A percentile compares a stretch with the other conserved stretches of the same genome.
Conservation (phyloP, 1,140 invertebrate species). For the Elymnias hypermnestra region DNA sequence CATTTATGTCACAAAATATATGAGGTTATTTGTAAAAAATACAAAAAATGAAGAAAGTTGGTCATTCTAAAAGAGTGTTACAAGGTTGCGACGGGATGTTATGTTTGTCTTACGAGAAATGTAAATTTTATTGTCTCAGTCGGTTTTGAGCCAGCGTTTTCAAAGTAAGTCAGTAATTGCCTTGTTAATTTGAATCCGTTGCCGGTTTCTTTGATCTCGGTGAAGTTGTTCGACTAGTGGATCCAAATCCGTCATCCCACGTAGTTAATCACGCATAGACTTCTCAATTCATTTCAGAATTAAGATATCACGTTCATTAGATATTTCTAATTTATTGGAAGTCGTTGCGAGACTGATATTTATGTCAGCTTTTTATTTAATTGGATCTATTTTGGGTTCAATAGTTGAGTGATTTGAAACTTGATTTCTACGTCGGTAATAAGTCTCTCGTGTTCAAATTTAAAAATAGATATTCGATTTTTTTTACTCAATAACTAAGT, state of each 20-base stretch:
- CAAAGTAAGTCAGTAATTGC: slow-evolving; percentile 61
- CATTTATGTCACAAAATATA: too few relatives aligned
- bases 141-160: slow-evolving; percentile 41
- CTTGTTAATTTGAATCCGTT: slow-evolving; percentile 65
- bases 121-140: slow-evolving; percentile 47
- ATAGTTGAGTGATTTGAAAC: slow-evolving; percentile 27
- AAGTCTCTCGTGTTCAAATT: neutral
- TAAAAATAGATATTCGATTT: too few relatives aligned
- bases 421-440: slow-evolving; percentile 16
- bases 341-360: slow-evolving; percentile 34
- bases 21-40: too few relatives aligned
- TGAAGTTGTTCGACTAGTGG: slow-evolving; percentile 48
- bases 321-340: slow-evolving; percentile 58
- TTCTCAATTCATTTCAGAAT: slow-evolving; percentile 50
- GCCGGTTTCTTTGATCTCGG: slow-evolving; percentile 55
- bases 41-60: too few relatives aligned
- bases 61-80: slow-evolving; percentile 13
- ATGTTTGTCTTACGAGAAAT: slow-evolving; percentile 34
- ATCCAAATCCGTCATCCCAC: slow-evolving; percentile 46
- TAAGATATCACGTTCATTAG: slow-evolving; percentile 54
- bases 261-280: slow-evolving; percentile 35
- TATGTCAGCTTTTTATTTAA: slow-evolving; percentile 37
- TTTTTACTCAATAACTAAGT: too few relatives aligned
- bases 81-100: slow-evolving; percentile 17
- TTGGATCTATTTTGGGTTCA: slow-evolving; percentile 30